phyloP scores from a whole-genome alignment of 2,888 invertebrate species.

The Lottia scabra region DNA sequence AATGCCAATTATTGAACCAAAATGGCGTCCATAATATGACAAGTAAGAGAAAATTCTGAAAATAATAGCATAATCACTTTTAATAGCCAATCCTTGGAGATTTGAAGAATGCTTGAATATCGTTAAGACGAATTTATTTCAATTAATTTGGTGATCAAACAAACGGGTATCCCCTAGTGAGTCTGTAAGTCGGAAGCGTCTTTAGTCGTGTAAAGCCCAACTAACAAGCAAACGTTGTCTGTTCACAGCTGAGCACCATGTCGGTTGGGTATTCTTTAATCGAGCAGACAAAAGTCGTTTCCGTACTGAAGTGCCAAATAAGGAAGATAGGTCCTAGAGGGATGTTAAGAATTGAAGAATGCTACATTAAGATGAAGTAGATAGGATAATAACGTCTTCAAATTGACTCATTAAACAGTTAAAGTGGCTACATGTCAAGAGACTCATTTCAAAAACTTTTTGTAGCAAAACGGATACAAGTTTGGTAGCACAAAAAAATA shows the following conservation, averaged over 20 bases:
- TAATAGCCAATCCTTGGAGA: conserved; percentile 29
- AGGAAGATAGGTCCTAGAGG: conserved; percentile 1
- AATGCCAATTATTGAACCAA: background rate
- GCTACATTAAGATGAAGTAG: background rate
- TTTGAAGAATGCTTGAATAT: conserved; percentile 16
- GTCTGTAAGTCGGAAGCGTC: conserved; percentile 20
- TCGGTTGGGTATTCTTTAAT: conserved; percentile 2
- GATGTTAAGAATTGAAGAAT: conserved; percentile 2
- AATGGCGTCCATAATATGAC: conserved; percentile 2
- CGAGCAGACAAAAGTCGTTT: conserved; percentile 8
- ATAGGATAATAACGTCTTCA: background rate
- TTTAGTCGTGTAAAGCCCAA: background rate
- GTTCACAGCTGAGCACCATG: conserved; percentile 20
- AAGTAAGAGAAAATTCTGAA: conserved; percentile 4
- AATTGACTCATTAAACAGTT: background rate
- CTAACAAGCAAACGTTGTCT: conserved; percentile 22
- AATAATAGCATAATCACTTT: conserved; percentile 32
- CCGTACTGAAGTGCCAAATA: conserved; percentile 13
- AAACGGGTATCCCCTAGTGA: conserved; percentile 2
- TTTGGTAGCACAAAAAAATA: too few relatives aligned
- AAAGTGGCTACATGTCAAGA: too few relatives aligned
- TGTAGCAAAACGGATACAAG: too few relatives aligned
- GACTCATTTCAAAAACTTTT: too few relatives aligned
- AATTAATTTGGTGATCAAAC: conserved; percentile 28
- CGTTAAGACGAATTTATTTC: conserved; percentile 26